Base-by-base conservation (phyloP, 2,888 invertebrate genomes). In the Thereva unica region DNA sequence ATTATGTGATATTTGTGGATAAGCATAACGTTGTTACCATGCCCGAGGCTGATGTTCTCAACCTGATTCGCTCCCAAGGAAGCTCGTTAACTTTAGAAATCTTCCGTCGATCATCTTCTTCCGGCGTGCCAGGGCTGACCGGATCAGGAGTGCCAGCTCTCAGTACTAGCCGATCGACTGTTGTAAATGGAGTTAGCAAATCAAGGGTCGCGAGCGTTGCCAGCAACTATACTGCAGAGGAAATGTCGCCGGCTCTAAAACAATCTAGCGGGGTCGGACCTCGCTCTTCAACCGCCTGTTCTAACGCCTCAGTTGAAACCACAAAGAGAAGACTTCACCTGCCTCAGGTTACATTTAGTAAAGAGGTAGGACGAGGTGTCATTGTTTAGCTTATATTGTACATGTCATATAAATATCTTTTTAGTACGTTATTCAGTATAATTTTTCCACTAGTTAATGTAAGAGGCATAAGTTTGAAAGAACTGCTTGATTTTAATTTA, bases 281-380 rank as follows among this genome's bases (percentile, higher is more conserved):
- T 42, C 81, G 89, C 12, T 87, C 89, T 3, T 88, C 89, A 6
- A 90, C 89, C 0, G 89, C 88, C 38, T 89, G 89, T 75, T 90
- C 90, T 10, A 84, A 84, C 64, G 87, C 89, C 69, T 86, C 88
- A 71, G 83, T 86, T 72, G 86, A 87, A 75, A 81, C 81, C 34
- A 80, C 82, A 66, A 83, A 83, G 75, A 84, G 88, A 79, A 86
- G 89, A 75, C 83, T 90, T 34, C 86, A 90, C 74, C 82, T 91
- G 74, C 90, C 91, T 23, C 91, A 91, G 83, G 91, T 93, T 78
- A 91, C 93, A 63, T 93, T 93, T 83, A 92, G 88, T 78, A 89
- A 91, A 80, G 93, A 93, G 93, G 93, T 93, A 87, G 92, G 93
- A 90, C 89, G 87, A 75, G 92, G 92, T 70, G 90, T 93, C 75